Base-by-base conservation (phyloP, 2,113 vertebrate genomes). In the Piprites chloris region DNA sequence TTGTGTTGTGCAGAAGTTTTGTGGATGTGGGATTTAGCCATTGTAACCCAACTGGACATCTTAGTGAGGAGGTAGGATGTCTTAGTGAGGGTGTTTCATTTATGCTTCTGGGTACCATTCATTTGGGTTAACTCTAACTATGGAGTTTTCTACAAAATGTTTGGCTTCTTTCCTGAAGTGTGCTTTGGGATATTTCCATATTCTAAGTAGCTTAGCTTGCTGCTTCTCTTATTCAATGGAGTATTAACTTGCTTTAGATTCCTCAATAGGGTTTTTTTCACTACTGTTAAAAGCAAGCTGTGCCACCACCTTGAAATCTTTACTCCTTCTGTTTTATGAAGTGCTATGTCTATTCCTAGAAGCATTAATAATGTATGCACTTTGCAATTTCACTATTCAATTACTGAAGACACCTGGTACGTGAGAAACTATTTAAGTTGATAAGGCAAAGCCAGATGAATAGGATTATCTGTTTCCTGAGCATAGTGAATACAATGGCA, bases 401-500 rank as follows among this genome's bases (percentile, higher is more conserved):
- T 94, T 91, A 75, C 58, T 73, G 49, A 68, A 91, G 66, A 62
- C 5, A 42, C 37, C 62, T 93, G 56, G 39, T 92, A 67, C 0
- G 0, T 71, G 62, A 53, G 50, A 87, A 91, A 19, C 37, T 85
- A 87, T 92, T 89, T 85, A 75, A 89, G 41, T 79, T 78, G 91
- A 85, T 93, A 94, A 85, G 39, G 66, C 41, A 91, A 94, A 93
- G 58, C 81, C 85, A 91, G 74, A 89, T 89, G 87, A 91, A 91
- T 87, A 82, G 62, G 73, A 85, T 91, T 95, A 87, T 85, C 77
- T 87, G 37, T 89, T 95, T 92, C 87, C 58, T 82, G 79, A 91
- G 69, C 0, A 0, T 56, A 53, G n/a, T 49, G 76, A 91, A 66
- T 61, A 93, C 71, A 87, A 59, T 76, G 16, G 27, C 10, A 3